These are phyloP conservation scores for Lobophora halterata DNA, from an alignment of 2,888 invertebrate genomes.

Conservation along the genomic window DNA sequence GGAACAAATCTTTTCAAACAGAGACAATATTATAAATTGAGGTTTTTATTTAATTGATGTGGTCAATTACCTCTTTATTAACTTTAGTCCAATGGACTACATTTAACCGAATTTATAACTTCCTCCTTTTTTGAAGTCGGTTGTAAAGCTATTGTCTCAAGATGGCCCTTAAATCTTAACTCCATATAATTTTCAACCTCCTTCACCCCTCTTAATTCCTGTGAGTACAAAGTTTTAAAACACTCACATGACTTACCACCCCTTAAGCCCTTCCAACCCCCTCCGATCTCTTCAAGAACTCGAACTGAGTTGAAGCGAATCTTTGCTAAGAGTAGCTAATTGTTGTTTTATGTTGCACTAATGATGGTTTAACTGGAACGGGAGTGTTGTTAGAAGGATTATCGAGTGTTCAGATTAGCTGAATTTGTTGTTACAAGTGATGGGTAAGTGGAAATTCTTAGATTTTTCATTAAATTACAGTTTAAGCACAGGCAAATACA, in stretches of 20 bases:
- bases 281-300: slow-evolving; percentile 24
- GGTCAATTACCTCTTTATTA: too few relatives aligned
- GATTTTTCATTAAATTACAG: too few relatives aligned
- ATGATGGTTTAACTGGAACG: slow-evolving; percentile 18
- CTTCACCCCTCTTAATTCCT: slow-evolving; percentile 30
- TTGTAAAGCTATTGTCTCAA: slow-evolving; percentile 14
- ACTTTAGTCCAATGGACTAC: too few relatives aligned
- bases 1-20: too few relatives aligned
- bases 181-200: slow-evolving; percentile 17
- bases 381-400: slow-evolving; percentile 1
- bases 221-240: slow-evolving; percentile 84
- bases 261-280: slow-evolving; percentile 1
- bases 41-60: too few relatives aligned
- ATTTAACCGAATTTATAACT: too few relatives aligned
- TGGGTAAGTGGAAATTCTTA: too few relatives aligned
- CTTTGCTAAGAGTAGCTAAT: slow-evolving; percentile 22
- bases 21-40: too few relatives aligned
- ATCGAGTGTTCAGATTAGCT: slow-evolving; percentile 7
- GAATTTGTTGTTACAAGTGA: too few relatives aligned
- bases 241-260: slow-evolving; percentile 51
- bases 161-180: slow-evolving; percentile 11
- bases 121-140: not conserved
- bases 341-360: slow-evolving; percentile 22
- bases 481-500: too few relatives aligned
- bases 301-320: slow-evolving; percentile 39